phyloP scores from a whole-genome alignment of 2,888 invertebrate species.

The Trilocha varians region DNA sequence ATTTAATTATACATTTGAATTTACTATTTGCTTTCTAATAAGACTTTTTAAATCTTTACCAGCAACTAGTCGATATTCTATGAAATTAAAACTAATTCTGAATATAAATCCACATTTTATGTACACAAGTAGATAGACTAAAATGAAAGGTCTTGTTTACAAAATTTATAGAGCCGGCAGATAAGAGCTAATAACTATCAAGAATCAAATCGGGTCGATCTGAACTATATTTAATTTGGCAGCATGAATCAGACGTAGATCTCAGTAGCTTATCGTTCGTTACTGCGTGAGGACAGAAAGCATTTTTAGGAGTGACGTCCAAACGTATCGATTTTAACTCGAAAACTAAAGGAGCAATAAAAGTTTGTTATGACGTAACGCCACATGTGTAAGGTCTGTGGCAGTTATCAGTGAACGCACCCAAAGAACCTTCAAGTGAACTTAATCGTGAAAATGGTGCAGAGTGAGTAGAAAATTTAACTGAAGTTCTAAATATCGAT shows the following conservation, averaged over 20 bases:
- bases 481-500: constrained; percentile 2
- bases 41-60: no score
- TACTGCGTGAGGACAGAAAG: constrained; percentile 37
- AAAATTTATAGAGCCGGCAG: not conserved
- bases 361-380: constrained; percentile 34
- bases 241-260: constrained; percentile 48
- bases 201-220: constrained; percentile 29
- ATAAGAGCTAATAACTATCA: not conserved
- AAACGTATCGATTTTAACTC: constrained; percentile 51
- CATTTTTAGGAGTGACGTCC: constrained; percentile 39
- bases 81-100: no score
- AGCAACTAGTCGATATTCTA: no score
- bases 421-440: constrained; percentile 2
- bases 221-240: constrained; percentile 52
- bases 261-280: constrained; percentile 58
- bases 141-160: no score
- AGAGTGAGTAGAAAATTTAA: constrained; percentile 39
- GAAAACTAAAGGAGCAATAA: constrained; percentile 22
- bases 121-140: no score
- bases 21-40: no score
- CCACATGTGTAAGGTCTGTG: constrained; percentile 29
- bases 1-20: no score
- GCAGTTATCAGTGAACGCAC: constrained; percentile 9
- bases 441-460: constrained; percentile 36
- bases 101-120: no score